Percentiles rank a stretch among this genome's conserved stretches.
phyloP scores from a whole-genome alignment of 2,888 invertebrate genomes.

The Gymnosoma rotundatum region DNA sequence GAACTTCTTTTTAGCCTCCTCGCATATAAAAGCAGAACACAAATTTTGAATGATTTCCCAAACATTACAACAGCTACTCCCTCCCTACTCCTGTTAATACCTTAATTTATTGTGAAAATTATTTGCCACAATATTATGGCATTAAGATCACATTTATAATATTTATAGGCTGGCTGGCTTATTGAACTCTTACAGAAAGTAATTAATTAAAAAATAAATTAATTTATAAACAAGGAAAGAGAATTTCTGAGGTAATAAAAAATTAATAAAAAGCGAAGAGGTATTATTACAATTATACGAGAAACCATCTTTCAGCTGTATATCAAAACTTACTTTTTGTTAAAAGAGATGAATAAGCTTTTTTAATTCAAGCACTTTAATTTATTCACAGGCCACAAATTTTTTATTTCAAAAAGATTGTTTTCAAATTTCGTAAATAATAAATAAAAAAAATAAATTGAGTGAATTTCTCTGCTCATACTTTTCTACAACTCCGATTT shows the following conservation, averaged over 20 bases:
- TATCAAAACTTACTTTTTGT: no score
- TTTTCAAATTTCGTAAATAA: no score
- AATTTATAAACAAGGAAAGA: conserved; percentile 45
- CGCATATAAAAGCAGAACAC: conserved; percentile 2
- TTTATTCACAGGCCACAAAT: no score
- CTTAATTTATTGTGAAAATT: conserved; percentile 10
- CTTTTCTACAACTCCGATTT: no score
- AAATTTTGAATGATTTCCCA: conserved; percentile 25
- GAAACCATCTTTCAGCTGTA: no score
- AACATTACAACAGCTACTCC: conserved; percentile 14
- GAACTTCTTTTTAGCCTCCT: no score
- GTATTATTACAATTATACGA: no score
- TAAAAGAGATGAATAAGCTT: no score
- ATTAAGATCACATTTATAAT: conserved; percentile 45
- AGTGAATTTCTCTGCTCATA: no score
- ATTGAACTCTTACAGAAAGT: conserved; percentile 14
- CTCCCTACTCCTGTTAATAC: not conserved
- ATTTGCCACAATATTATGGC: conserved; percentile 57
- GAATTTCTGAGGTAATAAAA: conserved; percentile 20
- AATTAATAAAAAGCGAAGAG: not conserved
- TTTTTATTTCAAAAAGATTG: no score
- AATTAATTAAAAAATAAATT: conserved; percentile 62
- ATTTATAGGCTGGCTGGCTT: conserved; percentile 7
- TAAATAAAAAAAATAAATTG: no score
- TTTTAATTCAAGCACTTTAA: no score